Evolutionary conservation across 2,113 vertebrate species (phyloP).

Genomic region (Anseranas semipalmata): DNA sequence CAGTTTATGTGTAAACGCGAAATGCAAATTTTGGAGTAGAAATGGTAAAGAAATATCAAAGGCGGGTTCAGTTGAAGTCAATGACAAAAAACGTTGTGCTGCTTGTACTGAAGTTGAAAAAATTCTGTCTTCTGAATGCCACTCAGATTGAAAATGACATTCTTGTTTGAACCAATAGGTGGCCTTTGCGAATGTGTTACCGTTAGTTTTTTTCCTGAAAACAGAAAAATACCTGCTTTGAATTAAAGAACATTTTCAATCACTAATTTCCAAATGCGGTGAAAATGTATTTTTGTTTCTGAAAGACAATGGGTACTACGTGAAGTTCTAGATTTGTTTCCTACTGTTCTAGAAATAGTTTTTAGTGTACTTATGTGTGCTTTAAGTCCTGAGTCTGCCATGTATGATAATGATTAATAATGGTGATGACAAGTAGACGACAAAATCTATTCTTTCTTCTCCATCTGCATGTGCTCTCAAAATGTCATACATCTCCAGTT

Average conservation of each 20-base stretch:
- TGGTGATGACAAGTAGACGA: not conserved
- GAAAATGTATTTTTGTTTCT: not conserved
- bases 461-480: not conserved
- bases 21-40: not conserved
- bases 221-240: not conserved
- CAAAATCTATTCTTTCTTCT: not conserved
- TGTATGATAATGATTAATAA: not conserved
- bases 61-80: not conserved
- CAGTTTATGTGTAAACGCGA: not conserved
- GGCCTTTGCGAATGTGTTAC: not conserved
- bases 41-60: not conserved
- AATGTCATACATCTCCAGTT: not conserved
- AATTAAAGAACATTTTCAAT: not conserved
- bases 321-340: not conserved
- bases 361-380: not conserved
- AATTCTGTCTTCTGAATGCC: not conserved
- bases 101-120: not conserved
- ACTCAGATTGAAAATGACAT: not conserved
- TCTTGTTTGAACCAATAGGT: not conserved
- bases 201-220: not conserved
- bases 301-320: not conserved
- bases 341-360: not conserved
- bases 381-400: not conserved
- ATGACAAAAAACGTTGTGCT: not conserved
- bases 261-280: not conserved